phyloP scores from a whole-genome alignment of 2,113 vertebrate species.

The Elaphurus davidianus region DNA sequence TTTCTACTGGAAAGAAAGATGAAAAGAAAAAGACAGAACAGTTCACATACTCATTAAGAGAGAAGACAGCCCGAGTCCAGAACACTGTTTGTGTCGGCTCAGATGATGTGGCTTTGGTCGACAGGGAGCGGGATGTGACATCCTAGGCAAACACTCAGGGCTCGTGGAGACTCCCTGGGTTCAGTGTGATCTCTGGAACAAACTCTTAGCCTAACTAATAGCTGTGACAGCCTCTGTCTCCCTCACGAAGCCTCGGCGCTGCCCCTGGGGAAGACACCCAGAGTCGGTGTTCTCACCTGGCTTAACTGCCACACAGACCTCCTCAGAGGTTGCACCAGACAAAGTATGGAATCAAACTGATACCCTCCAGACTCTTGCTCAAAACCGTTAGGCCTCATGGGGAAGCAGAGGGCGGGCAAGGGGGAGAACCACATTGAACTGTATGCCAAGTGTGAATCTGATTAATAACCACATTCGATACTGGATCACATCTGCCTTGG shows the following conservation, averaged over 20 bases:
- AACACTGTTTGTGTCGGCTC: not conserved
- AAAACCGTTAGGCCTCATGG: not conserved
- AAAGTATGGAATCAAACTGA: not conserved
- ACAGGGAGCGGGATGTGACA: constrained; percentile 30
- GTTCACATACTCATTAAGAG: not conserved
- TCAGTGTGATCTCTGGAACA: not conserved
- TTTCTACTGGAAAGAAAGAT: not conserved
- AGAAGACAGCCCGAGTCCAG: not conserved
- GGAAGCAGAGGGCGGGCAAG: not conserved
- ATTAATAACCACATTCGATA: not conserved
- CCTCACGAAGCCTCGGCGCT: not conserved
- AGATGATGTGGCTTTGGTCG: not conserved
- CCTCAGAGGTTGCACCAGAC: not conserved
- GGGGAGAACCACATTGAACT: not conserved
- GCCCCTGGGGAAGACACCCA: not conserved
- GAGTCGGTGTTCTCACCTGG: not conserved
- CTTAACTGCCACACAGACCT: not conserved
- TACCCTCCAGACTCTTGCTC: not conserved
- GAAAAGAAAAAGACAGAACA: not conserved
- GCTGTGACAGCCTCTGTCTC: not conserved
- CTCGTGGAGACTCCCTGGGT: not conserved
- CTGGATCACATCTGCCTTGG: not conserved
- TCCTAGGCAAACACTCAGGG: constrained; percentile 46
- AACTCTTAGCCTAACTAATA: not conserved
- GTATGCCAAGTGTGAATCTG: rapidly evolving